Evolutionary conservation across 2,888 invertebrate species (phyloP).

Genomic region (Ptychoptera albimana): DNA sequence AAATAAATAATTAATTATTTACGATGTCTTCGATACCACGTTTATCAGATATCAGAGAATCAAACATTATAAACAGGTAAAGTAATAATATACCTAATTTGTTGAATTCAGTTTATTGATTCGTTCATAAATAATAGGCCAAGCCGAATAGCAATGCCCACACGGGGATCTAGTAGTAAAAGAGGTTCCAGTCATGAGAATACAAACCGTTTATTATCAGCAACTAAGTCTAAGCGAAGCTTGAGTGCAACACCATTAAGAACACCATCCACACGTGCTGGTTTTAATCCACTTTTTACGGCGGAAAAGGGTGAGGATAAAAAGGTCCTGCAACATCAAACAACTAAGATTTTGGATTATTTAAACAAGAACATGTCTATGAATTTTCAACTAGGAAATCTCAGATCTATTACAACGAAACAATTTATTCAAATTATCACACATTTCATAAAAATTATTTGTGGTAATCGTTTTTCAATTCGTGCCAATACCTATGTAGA

Average conservation of each 20-base stretch:
- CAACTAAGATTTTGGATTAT: slow-evolving; percentile 20
- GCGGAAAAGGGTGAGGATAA: slow-evolving; percentile 25
- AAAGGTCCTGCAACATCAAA: slow-evolving; percentile 22
- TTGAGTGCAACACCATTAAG: slow-evolving; percentile 12
- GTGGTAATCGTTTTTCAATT: slow-evolving; percentile 20
- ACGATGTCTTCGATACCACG: no score
- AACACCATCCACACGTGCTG: slow-evolving; percentile 11
- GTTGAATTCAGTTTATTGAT: no score
- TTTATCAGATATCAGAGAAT: no score
- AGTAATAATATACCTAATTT: no score
- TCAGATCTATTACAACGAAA: slow-evolving; percentile 26
- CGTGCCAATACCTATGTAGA: slow-evolving; percentile 23
- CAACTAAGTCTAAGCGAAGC: slow-evolving; percentile 9
- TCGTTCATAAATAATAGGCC: no score
- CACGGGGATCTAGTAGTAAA: no score
- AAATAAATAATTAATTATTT: no score
- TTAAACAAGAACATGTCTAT: slow-evolving; percentile 16
- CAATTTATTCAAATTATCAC: slow-evolving; percentile 25
- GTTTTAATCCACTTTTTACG: slow-evolving; percentile 13
- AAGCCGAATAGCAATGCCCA: no score
- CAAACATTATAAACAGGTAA: no score
- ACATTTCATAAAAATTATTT: slow-evolving; percentile 20
- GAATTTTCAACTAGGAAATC: slow-evolving; percentile 13
- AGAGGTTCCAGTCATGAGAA: no score
- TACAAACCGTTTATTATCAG: neutral